Conservation (phyloP, 2,888 invertebrate genomes). For the Lasioglossum leucozonium region DNA sequence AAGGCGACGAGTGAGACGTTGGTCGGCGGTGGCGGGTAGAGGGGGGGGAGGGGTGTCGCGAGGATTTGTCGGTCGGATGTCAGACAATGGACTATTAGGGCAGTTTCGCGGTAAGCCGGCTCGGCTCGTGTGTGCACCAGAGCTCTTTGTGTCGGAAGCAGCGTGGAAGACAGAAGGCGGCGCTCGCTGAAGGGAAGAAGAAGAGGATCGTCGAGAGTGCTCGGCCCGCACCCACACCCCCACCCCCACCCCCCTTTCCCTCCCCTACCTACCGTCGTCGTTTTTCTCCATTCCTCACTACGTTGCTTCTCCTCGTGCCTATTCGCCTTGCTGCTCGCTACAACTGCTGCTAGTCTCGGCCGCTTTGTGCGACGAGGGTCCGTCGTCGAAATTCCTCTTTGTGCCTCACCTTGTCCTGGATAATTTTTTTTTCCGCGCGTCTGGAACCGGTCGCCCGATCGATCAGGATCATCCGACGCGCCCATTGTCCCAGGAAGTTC, state of each 20-base stretch:
- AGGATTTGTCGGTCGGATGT: constrained; percentile 76
- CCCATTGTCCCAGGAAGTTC: background rate
- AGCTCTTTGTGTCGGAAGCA: constrained; percentile 21
- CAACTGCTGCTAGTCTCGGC: constrained; percentile 16
- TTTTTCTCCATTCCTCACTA: background rate
- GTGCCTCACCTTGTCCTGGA: constrained; percentile 19
- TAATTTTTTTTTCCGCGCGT: background rate
- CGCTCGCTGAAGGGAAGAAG: constrained; percentile 10
- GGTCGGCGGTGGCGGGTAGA: background rate
- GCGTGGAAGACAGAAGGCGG: constrained; percentile 23
- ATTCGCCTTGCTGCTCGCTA: constrained; percentile 20
- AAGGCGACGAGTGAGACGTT: background rate
- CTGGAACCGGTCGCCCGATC: constrained; percentile 6
- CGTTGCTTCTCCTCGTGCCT: background rate
- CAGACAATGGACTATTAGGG: constrained; percentile 83
- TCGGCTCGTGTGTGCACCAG: constrained; percentile 56
- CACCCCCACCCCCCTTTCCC: background rate
- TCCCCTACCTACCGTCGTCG: no score
- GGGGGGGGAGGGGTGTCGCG: constrained; percentile 15
- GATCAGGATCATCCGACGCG: constrained; percentile 2
- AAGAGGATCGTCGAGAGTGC: constrained; percentile 53
- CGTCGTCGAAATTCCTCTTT: constrained; percentile 49
- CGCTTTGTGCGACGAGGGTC: constrained; percentile 42
- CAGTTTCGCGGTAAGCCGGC: constrained; percentile 80
- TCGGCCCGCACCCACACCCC: constrained; percentile 37